Conservation (phyloP, 2,888 invertebrate genomes). For the Drosophila parthenogenetica region DNA sequence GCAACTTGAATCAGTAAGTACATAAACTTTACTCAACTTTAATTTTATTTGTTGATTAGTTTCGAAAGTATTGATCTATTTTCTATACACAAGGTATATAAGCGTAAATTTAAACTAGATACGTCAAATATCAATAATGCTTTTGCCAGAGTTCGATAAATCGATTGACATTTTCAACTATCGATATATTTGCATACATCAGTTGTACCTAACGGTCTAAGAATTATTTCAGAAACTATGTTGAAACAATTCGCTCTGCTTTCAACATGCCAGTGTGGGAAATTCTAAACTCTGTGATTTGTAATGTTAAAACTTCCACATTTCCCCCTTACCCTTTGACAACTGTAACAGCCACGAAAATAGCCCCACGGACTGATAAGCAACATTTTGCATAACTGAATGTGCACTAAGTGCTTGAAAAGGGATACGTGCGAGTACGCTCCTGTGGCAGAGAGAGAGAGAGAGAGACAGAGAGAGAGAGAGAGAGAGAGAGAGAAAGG, state of each 20-base stretch:
- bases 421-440: conserved; percentile 45
- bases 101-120: no score
- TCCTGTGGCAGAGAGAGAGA: conserved; percentile 22
- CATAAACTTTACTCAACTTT: no score
- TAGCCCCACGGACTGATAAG: conserved; percentile 30
- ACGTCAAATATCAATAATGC: no score
- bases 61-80: no score
- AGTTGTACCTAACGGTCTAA: not conserved
- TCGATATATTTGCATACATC: no score
- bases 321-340: not conserved
- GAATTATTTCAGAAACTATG: not conserved
- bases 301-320: not conserved
- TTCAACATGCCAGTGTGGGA: not conserved
- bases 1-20: conserved; percentile 90
- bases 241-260: not conserved
- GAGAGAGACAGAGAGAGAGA: conserved; percentile 27
- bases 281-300: conserved; percentile 3
- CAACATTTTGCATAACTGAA: conserved; percentile 51
- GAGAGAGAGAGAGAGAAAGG: conserved; percentile 29
- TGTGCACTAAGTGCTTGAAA: not conserved
- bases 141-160: no score
- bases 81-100: no score
- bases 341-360: not conserved
- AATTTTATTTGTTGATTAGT: no score
- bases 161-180: no score